A percentile compares a stretch with the other conserved stretches of the same genome.
phyloP scores from a whole-genome alignment of 1,140 invertebrate genomes.

The Telenomus remus region DNA sequence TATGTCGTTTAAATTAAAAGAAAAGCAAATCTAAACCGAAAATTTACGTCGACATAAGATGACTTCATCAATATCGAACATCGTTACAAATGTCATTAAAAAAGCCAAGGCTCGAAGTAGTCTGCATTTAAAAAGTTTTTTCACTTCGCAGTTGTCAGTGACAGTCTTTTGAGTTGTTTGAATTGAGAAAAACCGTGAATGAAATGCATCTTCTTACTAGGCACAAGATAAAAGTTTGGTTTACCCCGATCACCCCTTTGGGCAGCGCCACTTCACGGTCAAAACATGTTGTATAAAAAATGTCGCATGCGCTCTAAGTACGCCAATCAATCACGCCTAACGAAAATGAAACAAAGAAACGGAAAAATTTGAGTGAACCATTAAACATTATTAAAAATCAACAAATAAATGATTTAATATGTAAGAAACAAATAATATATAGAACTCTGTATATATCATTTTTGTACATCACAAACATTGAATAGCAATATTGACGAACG shows the following conservation, averaged over 20 bases:
- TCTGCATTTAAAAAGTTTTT: constrained; percentile 43
- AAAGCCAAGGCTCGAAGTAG: constrained; percentile 53
- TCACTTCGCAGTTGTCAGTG: constrained; percentile 50
- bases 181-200: constrained; percentile 47
- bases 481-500: constrained; percentile 5
- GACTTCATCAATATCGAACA: constrained; percentile 50
- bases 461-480: constrained; percentile 25
- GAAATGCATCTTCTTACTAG: constrained; percentile 49
- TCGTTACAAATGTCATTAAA: constrained; percentile 47
- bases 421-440: constrained; percentile 42
- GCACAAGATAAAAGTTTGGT: constrained; percentile 52
- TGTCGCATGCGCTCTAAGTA: constrained; percentile 14
- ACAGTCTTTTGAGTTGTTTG: constrained; percentile 52
- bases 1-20: constrained; percentile 19
- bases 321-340: constrained; percentile 21
- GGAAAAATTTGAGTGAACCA: constrained; percentile 1
- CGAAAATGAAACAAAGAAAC: background rate
- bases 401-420: constrained; percentile 31
- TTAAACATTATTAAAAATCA: constrained; percentile 20
- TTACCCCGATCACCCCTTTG: constrained; percentile 8
- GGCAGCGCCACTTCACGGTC: constrained; percentile 11
- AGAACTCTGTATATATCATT: constrained; percentile 19
- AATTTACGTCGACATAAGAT: constrained; percentile 18
- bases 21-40: constrained; percentile 14
- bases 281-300: constrained; percentile 36